A percentile compares a stretch with the other conserved stretches of the same genome.
These are phyloP conservation scores for Notiomystis cincta DNA, from an alignment of 2,113 vertebrate species.

Conservation along the genomic window DNA sequence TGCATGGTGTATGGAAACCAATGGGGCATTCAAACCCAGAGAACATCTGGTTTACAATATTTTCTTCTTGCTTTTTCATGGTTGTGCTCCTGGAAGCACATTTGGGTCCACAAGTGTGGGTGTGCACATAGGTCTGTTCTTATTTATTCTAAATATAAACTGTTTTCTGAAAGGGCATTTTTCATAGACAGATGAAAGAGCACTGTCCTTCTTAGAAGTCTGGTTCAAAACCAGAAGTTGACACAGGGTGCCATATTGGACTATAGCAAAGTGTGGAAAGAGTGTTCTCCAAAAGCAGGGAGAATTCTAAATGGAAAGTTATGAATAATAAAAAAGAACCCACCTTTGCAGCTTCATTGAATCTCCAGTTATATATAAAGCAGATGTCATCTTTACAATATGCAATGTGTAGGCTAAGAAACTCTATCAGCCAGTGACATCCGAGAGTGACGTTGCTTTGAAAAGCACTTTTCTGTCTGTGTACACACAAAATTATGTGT, in stretches of 20 bases:
- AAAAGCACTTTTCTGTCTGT: neutral
- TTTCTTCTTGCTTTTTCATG: constrained; percentile 2
- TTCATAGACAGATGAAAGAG: constrained; percentile 34
- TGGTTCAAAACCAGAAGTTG: neutral
- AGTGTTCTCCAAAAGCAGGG: neutral
- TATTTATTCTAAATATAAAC: constrained; percentile 53
- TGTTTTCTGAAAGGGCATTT: constrained; percentile 32
- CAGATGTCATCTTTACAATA: constrained; percentile 19
- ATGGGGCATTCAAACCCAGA: constrained; percentile 23
- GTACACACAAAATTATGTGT: neutral
- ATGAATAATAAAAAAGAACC: constrained; percentile 22
- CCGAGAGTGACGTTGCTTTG: neutral
- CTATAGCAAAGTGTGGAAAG: constrained; percentile 15
- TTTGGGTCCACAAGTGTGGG: neutral
- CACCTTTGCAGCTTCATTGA: constrained; percentile 7
- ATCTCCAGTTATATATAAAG: constrained; percentile 17
- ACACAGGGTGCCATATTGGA: constrained; percentile 1
- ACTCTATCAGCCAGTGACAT: neutral
- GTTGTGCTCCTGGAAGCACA: neutral
- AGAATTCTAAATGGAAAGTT: neutral
- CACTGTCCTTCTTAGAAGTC: neutral
- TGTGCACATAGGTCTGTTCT: neutral
- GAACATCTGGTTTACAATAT: constrained; percentile 39
- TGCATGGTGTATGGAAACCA: constrained; percentile 12
- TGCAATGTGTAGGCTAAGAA: neutral